Percentiles rank a stretch among this genome's conserved stretches.
These are phyloP conservation scores for Portevinia maculata DNA, from an alignment of 2,888 invertebrate species.

Conservation along the genomic window DNA sequence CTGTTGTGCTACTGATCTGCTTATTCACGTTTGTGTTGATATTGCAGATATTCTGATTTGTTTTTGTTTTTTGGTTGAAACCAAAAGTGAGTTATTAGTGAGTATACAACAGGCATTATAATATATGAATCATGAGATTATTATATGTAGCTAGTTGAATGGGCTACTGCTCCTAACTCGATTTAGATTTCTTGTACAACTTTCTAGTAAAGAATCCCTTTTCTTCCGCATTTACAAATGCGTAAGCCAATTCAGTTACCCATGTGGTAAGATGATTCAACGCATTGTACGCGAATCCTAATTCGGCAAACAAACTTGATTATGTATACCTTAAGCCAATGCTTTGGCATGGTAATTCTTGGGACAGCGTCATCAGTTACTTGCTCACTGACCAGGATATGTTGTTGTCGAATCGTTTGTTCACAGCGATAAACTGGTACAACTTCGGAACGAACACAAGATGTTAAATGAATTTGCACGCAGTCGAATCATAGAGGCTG, in stretches of 20 bases:
- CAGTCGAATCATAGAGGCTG: constrained; percentile 70
- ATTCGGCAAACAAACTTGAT: constrained; percentile 25
- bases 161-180: too few relatives aligned
- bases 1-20: too few relatives aligned
- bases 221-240: background rate
- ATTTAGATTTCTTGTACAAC: too few relatives aligned
- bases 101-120: too few relatives aligned
- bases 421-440: constrained; percentile 75
- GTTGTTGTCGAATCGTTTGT: constrained; percentile 72
- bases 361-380: constrained; percentile 31
- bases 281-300: constrained; percentile 15
- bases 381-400: constrained; percentile 66
- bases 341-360: constrained; percentile 11
- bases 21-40: too few relatives aligned
- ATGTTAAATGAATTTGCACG: constrained; percentile 74
- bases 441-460: constrained; percentile 66
- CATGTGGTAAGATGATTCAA: background rate
- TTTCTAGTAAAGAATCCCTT: too few relatives aligned
- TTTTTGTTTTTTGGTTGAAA: too few relatives aligned
- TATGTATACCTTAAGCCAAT: background rate
- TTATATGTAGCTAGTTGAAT: too few relatives aligned
- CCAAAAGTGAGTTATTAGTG: too few relatives aligned
- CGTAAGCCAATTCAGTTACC: background rate
- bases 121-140: too few relatives aligned
- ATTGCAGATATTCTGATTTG: too few relatives aligned